These are phyloP conservation scores for Machaerirhynchus nigripectus DNA, from an alignment of 2,113 vertebrate genomes.

Conservation along the genomic window DNA sequence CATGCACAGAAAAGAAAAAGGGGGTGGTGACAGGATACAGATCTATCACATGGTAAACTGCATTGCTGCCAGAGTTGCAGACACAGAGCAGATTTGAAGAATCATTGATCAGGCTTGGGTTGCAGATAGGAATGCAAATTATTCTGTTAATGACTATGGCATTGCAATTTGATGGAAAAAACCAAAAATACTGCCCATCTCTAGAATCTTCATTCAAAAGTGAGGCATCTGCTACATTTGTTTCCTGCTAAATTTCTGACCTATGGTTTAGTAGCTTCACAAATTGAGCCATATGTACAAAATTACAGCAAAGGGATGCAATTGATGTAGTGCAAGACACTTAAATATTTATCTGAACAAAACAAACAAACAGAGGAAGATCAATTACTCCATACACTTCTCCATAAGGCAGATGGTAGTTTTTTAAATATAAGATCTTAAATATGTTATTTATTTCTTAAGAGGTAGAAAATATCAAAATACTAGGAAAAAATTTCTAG, in stretches of 20 bases:
- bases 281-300: neutral
- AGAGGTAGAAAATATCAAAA: conserved; percentile 80
- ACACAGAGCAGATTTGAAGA: neutral
- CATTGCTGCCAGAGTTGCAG: neutral
- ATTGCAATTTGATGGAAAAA: neutral
- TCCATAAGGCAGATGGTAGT: conserved; percentile 77
- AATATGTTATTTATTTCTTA: conserved; percentile 60
- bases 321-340: conserved; percentile 43
- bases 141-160: neutral
- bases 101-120: neutral
- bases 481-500: conserved; percentile 57
- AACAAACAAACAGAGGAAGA: conserved; percentile 53
- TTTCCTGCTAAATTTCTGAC: conserved; percentile 20
- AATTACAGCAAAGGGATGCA: conserved; percentile 17
- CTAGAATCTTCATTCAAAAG: neutral
- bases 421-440: conserved; percentile 67
- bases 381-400: conserved; percentile 47
- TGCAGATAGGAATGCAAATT: neutral
- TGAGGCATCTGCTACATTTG: conserved; percentile 18
- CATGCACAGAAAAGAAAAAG: neutral
- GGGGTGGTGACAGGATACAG: neutral
- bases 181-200: neutral
- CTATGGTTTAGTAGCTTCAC: neutral
- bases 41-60: neutral
- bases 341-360: conserved; percentile 30